A percentile compares a stretch with the other conserved stretches of the same genome.
Evolutionary conservation across 2,888 invertebrate species (phyloP).

Genomic region (Chrysolina oricalcia): DNA sequence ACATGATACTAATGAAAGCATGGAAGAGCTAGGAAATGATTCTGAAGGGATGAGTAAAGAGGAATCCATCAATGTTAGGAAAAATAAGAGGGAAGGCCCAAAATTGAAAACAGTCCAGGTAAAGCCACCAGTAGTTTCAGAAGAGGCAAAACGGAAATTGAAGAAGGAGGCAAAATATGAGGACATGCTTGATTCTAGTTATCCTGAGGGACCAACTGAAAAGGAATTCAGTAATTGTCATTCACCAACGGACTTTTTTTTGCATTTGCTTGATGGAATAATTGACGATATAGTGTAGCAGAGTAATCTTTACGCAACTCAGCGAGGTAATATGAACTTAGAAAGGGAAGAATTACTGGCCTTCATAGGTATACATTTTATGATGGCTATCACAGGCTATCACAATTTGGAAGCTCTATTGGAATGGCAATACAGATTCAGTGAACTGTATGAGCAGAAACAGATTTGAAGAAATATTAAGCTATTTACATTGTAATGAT

Average conservation of each 20-base stretch:
- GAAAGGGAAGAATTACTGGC: too few relatives aligned
- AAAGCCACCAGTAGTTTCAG: too few relatives aligned
- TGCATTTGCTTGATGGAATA: slow-evolving; percentile 7
- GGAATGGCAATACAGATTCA: background rate
- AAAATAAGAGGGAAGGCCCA: too few relatives aligned
- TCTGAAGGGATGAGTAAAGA: too few relatives aligned
- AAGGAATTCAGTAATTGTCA: slow-evolving; percentile 9
- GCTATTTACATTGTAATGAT: slow-evolving; percentile 32
- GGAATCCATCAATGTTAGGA: too few relatives aligned
- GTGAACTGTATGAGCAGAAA: background rate
- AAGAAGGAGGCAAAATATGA: too few relatives aligned
- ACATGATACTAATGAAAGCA: too few relatives aligned
- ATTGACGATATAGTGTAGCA: background rate
- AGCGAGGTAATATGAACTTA: too few relatives aligned
- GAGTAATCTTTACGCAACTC: too few relatives aligned
- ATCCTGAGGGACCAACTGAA: slow-evolving; percentile 15
- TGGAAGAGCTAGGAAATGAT: too few relatives aligned
- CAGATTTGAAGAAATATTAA: slow-evolving; percentile 32
- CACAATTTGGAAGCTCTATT: slow-evolving; percentile 26
- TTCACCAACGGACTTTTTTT: slow-evolving; percentile 17
- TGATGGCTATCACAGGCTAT: slow-evolving; percentile 2
- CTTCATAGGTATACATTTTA: background rate
- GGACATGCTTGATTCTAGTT: slow-evolving; percentile 7
- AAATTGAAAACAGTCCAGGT: too few relatives aligned
- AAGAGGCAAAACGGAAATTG: too few relatives aligned